Evolutionary conservation across 2,888 invertebrate species (phyloP).

Genomic region (Tryphoninae sp.): DNA sequence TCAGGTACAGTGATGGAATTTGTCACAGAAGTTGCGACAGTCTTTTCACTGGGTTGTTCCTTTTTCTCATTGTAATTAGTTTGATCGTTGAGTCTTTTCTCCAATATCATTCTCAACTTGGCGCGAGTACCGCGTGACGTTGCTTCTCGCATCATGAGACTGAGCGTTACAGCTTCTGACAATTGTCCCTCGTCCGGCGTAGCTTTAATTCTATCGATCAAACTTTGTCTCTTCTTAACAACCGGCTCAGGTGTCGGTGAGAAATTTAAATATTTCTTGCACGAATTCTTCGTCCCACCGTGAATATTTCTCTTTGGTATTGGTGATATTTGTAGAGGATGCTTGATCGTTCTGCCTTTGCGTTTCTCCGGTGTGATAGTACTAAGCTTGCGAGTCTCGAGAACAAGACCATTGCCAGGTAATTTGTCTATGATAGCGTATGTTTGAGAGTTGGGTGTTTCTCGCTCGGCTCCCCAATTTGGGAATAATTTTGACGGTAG

Average conservation of each 20-base stretch:
- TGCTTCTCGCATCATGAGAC: conserved; percentile 27
- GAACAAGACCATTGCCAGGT: background rate
- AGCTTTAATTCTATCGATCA: background rate
- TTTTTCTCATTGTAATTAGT: background rate
- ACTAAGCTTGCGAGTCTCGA: background rate
- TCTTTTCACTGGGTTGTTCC: background rate
- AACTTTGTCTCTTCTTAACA: background rate
- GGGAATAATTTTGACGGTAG: conserved; percentile 2
- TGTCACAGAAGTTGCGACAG: background rate
- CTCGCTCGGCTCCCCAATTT: conserved; percentile 6
- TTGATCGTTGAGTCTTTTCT: conserved; percentile 24
- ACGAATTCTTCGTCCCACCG: background rate
- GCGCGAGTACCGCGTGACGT: conserved; percentile 37
- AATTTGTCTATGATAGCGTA: conserved; percentile 15
- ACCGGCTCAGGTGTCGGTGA: conserved; percentile 24
- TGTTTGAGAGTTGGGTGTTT: background rate
- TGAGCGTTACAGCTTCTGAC: conserved; percentile 34
- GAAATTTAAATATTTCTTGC: background rate
- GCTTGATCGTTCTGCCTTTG: background rate
- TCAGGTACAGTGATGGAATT: background rate
- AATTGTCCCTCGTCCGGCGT: background rate
- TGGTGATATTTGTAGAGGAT: background rate
- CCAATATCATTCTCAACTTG: conserved; percentile 36
- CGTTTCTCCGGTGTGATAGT: background rate
- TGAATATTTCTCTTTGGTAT: conserved; percentile 28